These are phyloP conservation scores for Nemotelus nigrinus DNA, from an alignment of 2,888 invertebrate genomes.

Conservation along the genomic window DNA sequence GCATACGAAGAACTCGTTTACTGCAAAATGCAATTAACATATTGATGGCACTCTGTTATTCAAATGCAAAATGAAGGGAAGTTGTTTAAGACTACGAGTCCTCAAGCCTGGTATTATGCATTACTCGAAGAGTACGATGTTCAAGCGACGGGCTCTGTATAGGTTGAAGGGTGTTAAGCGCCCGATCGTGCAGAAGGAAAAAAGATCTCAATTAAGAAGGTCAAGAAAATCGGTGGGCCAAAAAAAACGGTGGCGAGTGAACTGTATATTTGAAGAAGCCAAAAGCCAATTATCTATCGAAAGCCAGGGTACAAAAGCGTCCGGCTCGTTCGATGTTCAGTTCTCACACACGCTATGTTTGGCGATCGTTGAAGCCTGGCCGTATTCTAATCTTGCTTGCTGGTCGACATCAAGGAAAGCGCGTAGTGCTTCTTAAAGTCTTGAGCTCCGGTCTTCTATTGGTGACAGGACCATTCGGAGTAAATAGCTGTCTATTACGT, in stretches of 20 bases:
- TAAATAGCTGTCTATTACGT: constrained; percentile 95
- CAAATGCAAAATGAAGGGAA: no score
- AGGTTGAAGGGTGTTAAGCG: constrained; percentile 83
- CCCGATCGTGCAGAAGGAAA: constrained; percentile 73
- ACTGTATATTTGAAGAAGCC: constrained; percentile 82
- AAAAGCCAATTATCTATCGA: constrained; percentile 82
- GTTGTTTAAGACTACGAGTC: constrained; percentile 57
- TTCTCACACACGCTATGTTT: constrained; percentile 79
- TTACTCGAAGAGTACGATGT: constrained; percentile 75
- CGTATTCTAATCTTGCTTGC: constrained; percentile 93
- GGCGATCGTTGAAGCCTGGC: constrained; percentile 86
- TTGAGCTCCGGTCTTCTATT: constrained; percentile 90
- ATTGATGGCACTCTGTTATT: no score
- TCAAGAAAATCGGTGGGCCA: constrained; percentile 92
- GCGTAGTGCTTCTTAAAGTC: constrained; percentile 92
- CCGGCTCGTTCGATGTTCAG: constrained; percentile 81
- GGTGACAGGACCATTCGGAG: constrained; percentile 91
- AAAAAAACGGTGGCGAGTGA: constrained; percentile 92
- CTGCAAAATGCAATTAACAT: no score
- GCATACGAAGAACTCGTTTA: no score
- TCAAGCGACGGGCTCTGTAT: constrained; percentile 71
- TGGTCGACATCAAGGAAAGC: constrained; percentile 96
- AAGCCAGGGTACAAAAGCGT: constrained; percentile 76
- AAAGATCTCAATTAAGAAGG: constrained; percentile 74
- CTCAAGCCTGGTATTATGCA: constrained; percentile 86